Percentiles rank a stretch among this genome's conserved stretches.
phyloP scores from a whole-genome alignment of 2,888 invertebrate genomes.

The Agriotes lineatus region DNA sequence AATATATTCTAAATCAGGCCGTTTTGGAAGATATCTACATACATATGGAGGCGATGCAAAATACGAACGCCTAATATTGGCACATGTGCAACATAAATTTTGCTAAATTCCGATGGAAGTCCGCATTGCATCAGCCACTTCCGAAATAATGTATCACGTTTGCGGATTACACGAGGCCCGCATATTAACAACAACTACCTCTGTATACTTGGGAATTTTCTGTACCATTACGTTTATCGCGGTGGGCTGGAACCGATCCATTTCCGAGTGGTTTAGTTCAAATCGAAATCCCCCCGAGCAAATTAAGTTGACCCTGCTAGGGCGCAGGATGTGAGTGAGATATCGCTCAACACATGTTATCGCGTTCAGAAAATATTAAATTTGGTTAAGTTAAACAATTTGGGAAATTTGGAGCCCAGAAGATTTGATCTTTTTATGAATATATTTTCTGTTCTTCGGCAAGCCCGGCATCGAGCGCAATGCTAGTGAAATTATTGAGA shows the following conservation, averaged over 20 bases:
- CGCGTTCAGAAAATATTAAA: background rate
- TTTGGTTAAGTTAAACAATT: background rate
- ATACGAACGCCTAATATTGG: slow-evolving; percentile 33
- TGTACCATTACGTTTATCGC: slow-evolving; percentile 3
- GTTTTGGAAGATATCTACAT: slow-evolving; percentile 33
- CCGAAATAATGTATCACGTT: slow-evolving; percentile 29
- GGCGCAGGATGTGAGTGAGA: slow-evolving; percentile 6
- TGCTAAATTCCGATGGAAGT: slow-evolving; percentile 13
- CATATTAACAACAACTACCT: slow-evolving; percentile 13
- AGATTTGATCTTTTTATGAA: too few species aligned
- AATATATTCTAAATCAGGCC: slow-evolving; percentile 34
- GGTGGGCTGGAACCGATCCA: slow-evolving; percentile 11
- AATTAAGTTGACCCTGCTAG: slow-evolving; percentile 26
- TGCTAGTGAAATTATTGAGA: too few species aligned
- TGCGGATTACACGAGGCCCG: slow-evolving; percentile 17
- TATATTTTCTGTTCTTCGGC: too few species aligned
- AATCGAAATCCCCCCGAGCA: slow-evolving; percentile 20
- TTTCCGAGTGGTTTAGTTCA: slow-evolving; percentile 23
- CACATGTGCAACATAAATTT: slow-evolving; percentile 34
- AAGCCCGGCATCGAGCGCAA: too few species aligned
- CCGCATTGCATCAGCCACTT: slow-evolving; percentile 30
- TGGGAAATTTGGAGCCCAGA: background rate
- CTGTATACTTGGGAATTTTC: background rate
- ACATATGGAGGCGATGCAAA: slow-evolving; percentile 37
- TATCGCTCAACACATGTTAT: background rate